Evolutionary conservation across 1,140 invertebrate species (phyloP).

Genomic region (Neodiprion pinetum): DNA sequence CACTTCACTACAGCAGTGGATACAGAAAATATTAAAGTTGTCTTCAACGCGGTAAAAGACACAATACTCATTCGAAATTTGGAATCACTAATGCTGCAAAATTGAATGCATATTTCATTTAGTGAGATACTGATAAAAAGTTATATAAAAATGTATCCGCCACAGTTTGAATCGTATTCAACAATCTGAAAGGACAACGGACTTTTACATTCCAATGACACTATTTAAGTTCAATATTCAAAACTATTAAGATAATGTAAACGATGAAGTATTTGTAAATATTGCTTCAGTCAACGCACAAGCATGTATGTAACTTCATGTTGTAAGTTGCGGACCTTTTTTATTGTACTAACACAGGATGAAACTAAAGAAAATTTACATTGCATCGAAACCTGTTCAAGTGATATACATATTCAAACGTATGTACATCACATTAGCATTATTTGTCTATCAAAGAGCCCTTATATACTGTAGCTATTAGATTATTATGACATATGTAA

Average conservation of each 20-base stretch:
- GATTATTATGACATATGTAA: background rate
- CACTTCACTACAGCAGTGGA: constrained; percentile 95
- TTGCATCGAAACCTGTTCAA: background rate
- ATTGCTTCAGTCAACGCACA: background rate
- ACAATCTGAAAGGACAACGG: background rate
- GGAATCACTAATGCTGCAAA: constrained; percentile 83
- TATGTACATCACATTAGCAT: constrained; percentile 3
- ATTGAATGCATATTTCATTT: background rate
- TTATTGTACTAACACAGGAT: background rate
- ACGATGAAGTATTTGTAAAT: background rate
- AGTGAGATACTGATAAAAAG: too few relatives aligned
- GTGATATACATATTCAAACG: background rate
- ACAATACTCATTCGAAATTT: constrained; percentile 91
- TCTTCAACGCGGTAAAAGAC: constrained; percentile 93
- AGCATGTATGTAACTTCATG: too few relatives aligned
- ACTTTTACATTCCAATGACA: constrained; percentile 5
- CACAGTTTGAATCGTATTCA: too few relatives aligned
- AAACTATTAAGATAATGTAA: background rate
- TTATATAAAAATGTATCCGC: too few relatives aligned
- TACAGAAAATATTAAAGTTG: constrained; percentile 92
- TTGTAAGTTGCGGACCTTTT: background rate
- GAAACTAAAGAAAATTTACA: background rate
- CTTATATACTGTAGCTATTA: background rate
- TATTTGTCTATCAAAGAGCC: background rate
- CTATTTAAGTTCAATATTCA: background rate